These are phyloP conservation scores for Maniola jurtina DNA, from an alignment of 1,140 invertebrate genomes.

Conservation along the genomic window DNA sequence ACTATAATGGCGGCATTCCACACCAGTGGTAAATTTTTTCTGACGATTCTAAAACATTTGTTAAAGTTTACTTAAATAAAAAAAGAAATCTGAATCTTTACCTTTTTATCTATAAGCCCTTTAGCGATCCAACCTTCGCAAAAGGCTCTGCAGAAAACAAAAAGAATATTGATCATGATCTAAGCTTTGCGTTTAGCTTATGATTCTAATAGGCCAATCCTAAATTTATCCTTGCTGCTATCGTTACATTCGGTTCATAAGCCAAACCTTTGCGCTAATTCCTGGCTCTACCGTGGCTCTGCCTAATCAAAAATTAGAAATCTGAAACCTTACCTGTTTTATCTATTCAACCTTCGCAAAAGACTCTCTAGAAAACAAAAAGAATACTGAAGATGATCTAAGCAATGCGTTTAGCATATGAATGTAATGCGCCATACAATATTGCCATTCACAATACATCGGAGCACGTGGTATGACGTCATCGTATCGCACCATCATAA, in stretches of 20 bases:
- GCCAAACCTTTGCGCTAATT: no score
- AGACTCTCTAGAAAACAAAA: neutral
- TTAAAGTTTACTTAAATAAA: no score
- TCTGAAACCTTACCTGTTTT: neutral
- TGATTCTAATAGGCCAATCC: no score
- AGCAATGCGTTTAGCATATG: slow-evolving; percentile 36
- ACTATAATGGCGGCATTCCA: no score
- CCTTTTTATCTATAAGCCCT: neutral
- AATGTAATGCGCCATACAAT: slow-evolving; percentile 16
- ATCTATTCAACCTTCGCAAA: neutral
- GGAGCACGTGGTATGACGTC: slow-evolving; percentile 22
- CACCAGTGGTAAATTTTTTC: no score
- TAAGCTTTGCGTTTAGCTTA: slow-evolving; percentile 37
- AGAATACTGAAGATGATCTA: slow-evolving; percentile 23
- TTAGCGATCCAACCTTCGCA: neutral
- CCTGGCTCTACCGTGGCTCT: no score
- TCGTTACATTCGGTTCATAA: no score
- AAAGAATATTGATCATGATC: slow-evolving; percentile 17
- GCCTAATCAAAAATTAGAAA: no score
- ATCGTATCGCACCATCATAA: slow-evolving; percentile 4
- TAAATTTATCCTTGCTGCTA: no score
- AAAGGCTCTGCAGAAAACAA: neutral
- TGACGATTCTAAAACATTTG: no score
- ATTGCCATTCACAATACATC: slow-evolving; percentile 16
- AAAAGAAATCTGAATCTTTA: neutral